Conservation (phyloP, 2,888 invertebrate genomes). For the Campaea margaritaria region DNA sequence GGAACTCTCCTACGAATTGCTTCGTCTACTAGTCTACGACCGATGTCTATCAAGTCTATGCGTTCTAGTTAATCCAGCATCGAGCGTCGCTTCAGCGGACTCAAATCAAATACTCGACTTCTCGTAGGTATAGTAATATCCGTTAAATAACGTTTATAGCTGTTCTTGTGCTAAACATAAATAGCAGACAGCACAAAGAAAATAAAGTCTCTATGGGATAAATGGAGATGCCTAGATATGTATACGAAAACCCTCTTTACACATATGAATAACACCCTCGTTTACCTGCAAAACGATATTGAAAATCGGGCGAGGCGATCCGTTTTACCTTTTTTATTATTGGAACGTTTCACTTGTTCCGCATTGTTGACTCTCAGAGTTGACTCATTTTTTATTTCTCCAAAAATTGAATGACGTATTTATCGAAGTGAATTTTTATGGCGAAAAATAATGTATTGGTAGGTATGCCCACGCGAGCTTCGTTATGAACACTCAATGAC, state of each 20-base stretch:
- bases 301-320: slow-evolving; percentile 70
- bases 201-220: slow-evolving; percentile 47
- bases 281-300: slow-evolving; percentile 73
- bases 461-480: slow-evolving; percentile 38
- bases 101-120: slow-evolving; percentile 33
- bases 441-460: slow-evolving; percentile 58
- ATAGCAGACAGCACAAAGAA: slow-evolving; percentile 44
- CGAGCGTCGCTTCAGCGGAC: slow-evolving; percentile 28
- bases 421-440: slow-evolving; percentile 64
- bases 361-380: slow-evolving; percentile 71
- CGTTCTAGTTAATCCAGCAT: slow-evolving; percentile 46
- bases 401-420: slow-evolving; percentile 70
- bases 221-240: slow-evolving; percentile 52
- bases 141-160: slow-evolving; percentile 31
- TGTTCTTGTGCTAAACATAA: slow-evolving; percentile 38
- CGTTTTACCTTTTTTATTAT: slow-evolving; percentile 74
- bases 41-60: slow-evolving; percentile 41
- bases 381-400: slow-evolving; percentile 66
- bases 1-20: slow-evolving; percentile 52
- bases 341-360: slow-evolving; percentile 76
- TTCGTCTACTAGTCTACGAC: slow-evolving; percentile 39
- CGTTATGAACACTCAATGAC: slow-evolving; percentile 52
- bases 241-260: slow-evolving; percentile 61
- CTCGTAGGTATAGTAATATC: slow-evolving; percentile 25
- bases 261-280: slow-evolving; percentile 71